These are phyloP conservation scores for Drosophila formosana DNA, from an alignment of 2,888 invertebrate species.

Conservation along the genomic window DNA sequence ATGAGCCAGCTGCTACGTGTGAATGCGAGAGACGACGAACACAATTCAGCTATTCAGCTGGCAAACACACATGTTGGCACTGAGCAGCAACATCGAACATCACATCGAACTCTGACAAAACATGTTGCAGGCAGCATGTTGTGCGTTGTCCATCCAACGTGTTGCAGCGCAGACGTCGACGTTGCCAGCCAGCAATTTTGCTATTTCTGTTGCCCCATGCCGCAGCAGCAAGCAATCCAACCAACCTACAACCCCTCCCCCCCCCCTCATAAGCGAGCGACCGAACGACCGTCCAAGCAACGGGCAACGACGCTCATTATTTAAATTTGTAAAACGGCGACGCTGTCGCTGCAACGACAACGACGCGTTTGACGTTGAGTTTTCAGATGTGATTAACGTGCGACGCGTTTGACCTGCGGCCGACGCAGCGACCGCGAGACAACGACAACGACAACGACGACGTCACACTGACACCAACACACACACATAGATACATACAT, in stretches of 20 bases:
- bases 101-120: neutral
- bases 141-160: constrained; percentile 2
- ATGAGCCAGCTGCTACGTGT: constrained; percentile 26
- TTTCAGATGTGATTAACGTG: constrained; percentile 64
- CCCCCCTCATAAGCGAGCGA: no score
- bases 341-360: constrained; percentile 21
- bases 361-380: constrained; percentile 35
- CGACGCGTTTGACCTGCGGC: constrained; percentile 68
- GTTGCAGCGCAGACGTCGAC: constrained; percentile 14
- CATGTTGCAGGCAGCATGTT: constrained; percentile 44
- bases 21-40: neutral
- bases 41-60: constrained; percentile 5
- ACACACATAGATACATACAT: neutral
- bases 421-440: constrained; percentile 20
- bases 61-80: constrained; percentile 25
- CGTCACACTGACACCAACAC: constrained; percentile 5
- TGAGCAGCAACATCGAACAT: constrained; percentile 42
- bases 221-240: constrained; percentile 1
- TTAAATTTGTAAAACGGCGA: constrained; percentile 41
- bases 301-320: constrained; percentile 29
- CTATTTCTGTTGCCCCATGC: constrained; percentile 1
- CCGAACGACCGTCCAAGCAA: neutral
- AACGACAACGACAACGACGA: neutral
- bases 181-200: constrained; percentile 15
- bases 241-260: neutral